These are phyloP conservation scores for Sphecodes monilicornis DNA, from an alignment of 2,888 invertebrate species.

Conservation along the genomic window DNA sequence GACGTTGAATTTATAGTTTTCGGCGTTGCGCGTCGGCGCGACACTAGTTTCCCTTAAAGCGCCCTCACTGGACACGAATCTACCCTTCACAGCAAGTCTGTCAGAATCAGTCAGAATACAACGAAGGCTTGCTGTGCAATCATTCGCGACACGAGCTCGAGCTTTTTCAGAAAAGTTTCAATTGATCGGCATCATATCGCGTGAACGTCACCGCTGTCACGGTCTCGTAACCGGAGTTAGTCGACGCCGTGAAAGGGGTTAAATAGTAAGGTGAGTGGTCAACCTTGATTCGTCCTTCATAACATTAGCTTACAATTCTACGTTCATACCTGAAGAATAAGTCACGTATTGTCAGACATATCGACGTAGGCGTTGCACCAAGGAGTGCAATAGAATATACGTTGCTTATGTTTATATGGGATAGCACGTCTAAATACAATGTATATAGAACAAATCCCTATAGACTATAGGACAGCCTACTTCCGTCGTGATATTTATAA, in stretches of 20 bases:
- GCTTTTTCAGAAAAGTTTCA: conserved; percentile 11
- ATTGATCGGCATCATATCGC: background rate
- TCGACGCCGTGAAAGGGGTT: conserved; percentile 25
- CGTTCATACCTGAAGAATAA: background rate
- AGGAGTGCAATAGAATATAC: background rate
- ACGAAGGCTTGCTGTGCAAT: conserved; percentile 43
- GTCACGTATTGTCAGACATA: background rate
- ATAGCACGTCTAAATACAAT: background rate
- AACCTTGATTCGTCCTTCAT: conserved; percentile 28
- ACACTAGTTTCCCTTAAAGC: conserved; percentile 64
- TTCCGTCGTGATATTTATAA: background rate
- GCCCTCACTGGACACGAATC: conserved; percentile 62
- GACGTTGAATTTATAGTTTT: conserved; percentile 61
- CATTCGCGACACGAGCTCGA: conserved; percentile 18
- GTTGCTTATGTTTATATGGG: background rate
- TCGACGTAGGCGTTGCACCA: background rate
- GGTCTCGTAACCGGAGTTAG: background rate
- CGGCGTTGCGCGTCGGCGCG: conserved; percentile 75
- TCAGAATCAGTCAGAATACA: conserved; percentile 64
- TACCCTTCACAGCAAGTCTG: conserved; percentile 47
- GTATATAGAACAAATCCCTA: background rate
- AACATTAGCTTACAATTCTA: background rate
- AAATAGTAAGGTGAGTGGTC: conserved; percentile 58
- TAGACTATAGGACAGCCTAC: too few species aligned
- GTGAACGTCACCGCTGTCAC: background rate